Base-by-base conservation (phyloP, 2,113 vertebrate genomes). In the Ceuthmochares aereus region DNA sequence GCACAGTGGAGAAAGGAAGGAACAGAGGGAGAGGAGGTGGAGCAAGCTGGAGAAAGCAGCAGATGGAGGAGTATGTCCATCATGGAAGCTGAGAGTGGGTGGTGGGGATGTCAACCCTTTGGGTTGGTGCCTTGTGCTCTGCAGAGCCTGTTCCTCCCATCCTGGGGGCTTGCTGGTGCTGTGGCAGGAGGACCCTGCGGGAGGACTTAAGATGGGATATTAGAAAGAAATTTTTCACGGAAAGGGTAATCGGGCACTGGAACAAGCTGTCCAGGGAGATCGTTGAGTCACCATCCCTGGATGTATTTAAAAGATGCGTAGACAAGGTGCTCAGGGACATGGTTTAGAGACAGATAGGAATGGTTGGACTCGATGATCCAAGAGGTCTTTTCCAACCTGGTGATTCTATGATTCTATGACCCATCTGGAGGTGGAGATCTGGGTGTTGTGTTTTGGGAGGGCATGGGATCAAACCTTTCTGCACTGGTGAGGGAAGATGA, bases 401-500 rank as follows among this genome's bases (percentile, higher is more conserved):
- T n/a, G n/a, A n/a, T n/a, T n/a, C n/a, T n/a, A n/a, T n/a, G n/a
- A n/a, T n/a, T n/a, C n/a, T n/a, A n/a, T n/a, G n/a, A n/a, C 26
- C 52, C 3, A 1, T 51, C 15, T 0, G 0, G 75, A 72, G 36
- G 36, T 30, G 40, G 15, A 15, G 62, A n/a, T 2, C 3, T 25
- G n/a, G 23, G 3, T 58, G 3, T 4, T 84, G 10, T 37, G 3
- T 87, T 84, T 75, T n/a, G 49, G 77, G 32, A 54, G 23, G 30
- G 15, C 7, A 5, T 21, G 37, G 20, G 34, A 21, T 75, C 74
- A 42, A 60, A 14, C 40, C 26, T 34, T 68, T 72, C 27, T 43
- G 23, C 12, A 27, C 0, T 3, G 55, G 23, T n/a, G 36, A 54
- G 60, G 37, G 36, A 58, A 54, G 80, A 10, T 1, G 3, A 2